These are phyloP conservation scores for Beaufortia kweichowensis DNA, from an alignment of 2,113 vertebrate genomes.

Conservation along the genomic window DNA sequence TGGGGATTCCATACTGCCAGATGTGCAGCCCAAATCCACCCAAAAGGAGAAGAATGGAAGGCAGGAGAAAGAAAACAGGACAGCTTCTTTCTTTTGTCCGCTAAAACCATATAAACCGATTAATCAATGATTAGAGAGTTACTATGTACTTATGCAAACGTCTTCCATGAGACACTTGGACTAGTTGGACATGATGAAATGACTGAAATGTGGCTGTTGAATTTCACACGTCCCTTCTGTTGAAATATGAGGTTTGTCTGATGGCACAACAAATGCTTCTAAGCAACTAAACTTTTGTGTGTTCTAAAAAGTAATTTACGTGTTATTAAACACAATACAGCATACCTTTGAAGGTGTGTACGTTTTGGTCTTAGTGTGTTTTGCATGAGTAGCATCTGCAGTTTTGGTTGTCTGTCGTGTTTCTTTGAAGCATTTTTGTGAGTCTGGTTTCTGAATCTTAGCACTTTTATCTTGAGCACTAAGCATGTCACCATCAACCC, in stretches of 20 bases:
- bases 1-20: conserved; percentile 70
- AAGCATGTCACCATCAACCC: background rate
- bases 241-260: conserved; percentile 4
- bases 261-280: background rate
- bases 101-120: conserved; percentile 33
- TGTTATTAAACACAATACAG: background rate
- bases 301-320: too few species aligned
- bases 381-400: background rate
- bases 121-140: background rate
- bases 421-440: background rate
- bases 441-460: background rate
- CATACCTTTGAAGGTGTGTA: conserved; percentile 32
- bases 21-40: conserved; percentile 66
- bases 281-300: background rate
- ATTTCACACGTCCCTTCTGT: conserved; percentile 13
- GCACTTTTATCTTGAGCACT: background rate
- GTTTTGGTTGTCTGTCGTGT: conserved; percentile 4
- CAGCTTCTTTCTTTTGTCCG: conserved; percentile 54
- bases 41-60: conserved; percentile 64
- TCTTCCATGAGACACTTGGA: background rate
- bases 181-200: background rate
- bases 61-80: conserved; percentile 59
- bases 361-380: background rate
- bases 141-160: background rate
- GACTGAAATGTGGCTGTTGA: background rate